phyloP scores from a whole-genome alignment of 2,797 vertebrate genomes.

The Dromococcyx pavoninus region DNA sequence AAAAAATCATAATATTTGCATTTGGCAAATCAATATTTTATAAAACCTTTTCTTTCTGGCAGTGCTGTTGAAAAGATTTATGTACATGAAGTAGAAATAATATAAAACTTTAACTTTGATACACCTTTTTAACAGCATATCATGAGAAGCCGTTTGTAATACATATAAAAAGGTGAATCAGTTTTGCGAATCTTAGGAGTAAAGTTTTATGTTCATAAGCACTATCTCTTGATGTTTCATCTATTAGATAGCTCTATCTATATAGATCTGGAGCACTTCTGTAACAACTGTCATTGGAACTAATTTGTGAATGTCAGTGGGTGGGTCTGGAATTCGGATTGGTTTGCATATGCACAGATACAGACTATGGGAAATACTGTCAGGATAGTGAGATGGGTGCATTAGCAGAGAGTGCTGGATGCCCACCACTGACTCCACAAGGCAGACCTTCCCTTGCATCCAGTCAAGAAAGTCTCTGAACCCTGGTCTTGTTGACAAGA shows the following conservation, averaged over 20 bases:
- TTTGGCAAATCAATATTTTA: background rate
- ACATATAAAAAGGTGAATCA: background rate
- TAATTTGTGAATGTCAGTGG: background rate
- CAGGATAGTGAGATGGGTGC: background rate
- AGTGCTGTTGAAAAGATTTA: background rate
- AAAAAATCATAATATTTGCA: background rate
- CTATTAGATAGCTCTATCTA: background rate
- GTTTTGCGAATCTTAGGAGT: background rate
- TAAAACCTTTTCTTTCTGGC: background rate
- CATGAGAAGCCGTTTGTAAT: background rate
- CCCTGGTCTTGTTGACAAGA: background rate
- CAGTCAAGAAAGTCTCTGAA: background rate
- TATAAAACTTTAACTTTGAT: background rate
- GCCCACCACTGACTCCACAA: background rate
- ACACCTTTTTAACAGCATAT: background rate
- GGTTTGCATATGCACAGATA: background rate
- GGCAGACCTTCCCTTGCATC: background rate
- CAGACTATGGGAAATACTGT: background rate
- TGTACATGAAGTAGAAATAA: background rate
- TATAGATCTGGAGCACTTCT: background rate
- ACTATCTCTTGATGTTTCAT: background rate
- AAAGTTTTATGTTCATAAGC: background rate
- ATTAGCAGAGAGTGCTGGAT: background rate
- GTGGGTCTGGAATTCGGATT: background rate
- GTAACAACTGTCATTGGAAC: background rate